Evolutionary conservation across 2,888 invertebrate species (phyloP).

Genomic region (Drosophila merina): DNA sequence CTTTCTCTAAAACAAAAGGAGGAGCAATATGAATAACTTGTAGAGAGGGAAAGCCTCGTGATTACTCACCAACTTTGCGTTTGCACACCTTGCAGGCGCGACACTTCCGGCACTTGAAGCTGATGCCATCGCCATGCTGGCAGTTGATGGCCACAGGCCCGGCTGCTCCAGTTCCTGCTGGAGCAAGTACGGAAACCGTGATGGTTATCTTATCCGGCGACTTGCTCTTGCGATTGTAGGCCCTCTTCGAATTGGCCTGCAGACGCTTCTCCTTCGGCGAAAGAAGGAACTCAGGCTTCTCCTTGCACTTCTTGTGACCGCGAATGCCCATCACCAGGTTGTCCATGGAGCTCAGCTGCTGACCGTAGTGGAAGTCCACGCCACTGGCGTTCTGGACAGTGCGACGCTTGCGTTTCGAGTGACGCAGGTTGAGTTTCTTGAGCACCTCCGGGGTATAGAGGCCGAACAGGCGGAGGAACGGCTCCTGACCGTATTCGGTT

Average conservation of each 20-base stretch:
- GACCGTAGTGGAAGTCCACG: conserved; percentile 83
- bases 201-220: conserved; percentile 45
- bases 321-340: conserved; percentile 58
- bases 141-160: neutral
- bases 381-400: conserved; percentile 81
- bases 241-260: conserved; percentile 63
- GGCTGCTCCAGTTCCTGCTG: conserved; percentile 16
- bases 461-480: conserved; percentile 79
- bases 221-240: conserved; percentile 52
- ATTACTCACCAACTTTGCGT: conserved; percentile 66
- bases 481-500: conserved; percentile 78
- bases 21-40: neutral
- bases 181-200: neutral
- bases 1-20: neutral
- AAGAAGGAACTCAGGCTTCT: conserved; percentile 73
- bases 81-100: conserved; percentile 75
- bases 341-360: conserved; percentile 69
- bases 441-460: conserved; percentile 79
- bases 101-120: conserved; percentile 25
- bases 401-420: conserved; percentile 82
- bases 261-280: conserved; percentile 81
- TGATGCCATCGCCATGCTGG: conserved; percentile 7
- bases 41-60: neutral
- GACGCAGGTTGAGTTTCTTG: conserved; percentile 79
- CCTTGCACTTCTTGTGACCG: conserved; percentile 77